Conservation (phyloP, 1,140 invertebrate genomes). For the Vanessa tameamea region DNA sequence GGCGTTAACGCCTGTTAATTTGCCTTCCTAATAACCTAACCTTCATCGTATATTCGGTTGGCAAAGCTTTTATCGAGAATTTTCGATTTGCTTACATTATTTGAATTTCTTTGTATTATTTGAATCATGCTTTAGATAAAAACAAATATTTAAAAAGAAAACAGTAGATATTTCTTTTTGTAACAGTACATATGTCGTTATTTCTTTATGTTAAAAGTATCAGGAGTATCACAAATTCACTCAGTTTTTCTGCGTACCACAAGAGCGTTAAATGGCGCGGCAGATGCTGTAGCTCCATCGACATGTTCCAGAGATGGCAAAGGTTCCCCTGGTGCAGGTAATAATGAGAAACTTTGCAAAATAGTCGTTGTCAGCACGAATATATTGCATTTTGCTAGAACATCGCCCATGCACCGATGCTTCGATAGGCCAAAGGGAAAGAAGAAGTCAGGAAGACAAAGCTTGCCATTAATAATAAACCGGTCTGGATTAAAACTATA, state of each 20-base stretch:
- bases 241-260: constrained; percentile 77
- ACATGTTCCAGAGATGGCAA: constrained; percentile 84
- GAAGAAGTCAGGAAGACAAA: constrained; percentile 85
- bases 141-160: background rate
- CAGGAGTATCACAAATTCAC: constrained; percentile 5
- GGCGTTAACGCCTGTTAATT: no score
- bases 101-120: no score
- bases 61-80: no score
- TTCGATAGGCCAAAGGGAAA: constrained; percentile 91
- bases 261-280: constrained; percentile 85
- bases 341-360: constrained; percentile 89
- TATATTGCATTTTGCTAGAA: constrained; percentile 86
- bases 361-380: constrained; percentile 91
- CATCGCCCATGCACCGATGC: constrained; percentile 79
- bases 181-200: no score
- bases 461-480: constrained; percentile 86
- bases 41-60: no score
- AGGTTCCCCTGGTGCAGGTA: constrained; percentile 82
- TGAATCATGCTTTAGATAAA: background rate
- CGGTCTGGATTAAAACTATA: constrained; percentile 89
- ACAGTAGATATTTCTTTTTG: no score
- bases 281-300: constrained; percentile 88
- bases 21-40: no score
- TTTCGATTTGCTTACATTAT: no score
- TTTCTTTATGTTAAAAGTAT: background rate